Conservation (phyloP, 2,888 invertebrate species). For the Luperina nickerlii region DNA sequence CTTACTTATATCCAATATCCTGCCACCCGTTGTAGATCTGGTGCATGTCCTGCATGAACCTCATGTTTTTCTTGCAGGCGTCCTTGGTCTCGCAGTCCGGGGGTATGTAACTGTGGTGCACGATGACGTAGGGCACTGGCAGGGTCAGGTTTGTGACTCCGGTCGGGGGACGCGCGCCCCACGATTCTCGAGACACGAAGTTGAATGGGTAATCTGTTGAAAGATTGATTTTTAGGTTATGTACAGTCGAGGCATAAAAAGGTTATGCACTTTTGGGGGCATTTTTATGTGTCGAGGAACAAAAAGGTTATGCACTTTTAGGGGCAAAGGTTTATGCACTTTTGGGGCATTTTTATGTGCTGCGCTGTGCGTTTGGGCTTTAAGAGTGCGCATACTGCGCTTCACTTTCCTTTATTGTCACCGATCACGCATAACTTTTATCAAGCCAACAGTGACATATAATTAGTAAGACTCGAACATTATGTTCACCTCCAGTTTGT, state of each 20-base stretch:
- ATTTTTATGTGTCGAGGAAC: background rate
- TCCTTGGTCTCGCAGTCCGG: slow-evolving; percentile 88
- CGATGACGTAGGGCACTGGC: slow-evolving; percentile 92
- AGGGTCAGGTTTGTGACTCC: slow-evolving; percentile 82
- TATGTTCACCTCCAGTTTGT: background rate
- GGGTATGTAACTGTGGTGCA: slow-evolving; percentile 92
- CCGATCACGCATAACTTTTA: background rate
- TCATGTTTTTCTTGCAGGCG: slow-evolving; percentile 91
- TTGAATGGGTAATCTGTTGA: slow-evolving; percentile 49
- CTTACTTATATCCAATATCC: slow-evolving; percentile 92
- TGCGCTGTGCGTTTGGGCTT: background rate
- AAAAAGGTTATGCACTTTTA: background rate
- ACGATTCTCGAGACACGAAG: slow-evolving; percentile 38
- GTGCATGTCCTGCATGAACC: slow-evolving; percentile 92
- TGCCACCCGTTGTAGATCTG: slow-evolving; percentile 91
- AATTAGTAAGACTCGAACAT: background rate
- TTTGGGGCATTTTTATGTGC: background rate
- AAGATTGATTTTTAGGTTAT: background rate
- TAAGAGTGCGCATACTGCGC: background rate
- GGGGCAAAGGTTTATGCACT: background rate
- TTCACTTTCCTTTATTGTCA: background rate
- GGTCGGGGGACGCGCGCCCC: slow-evolving; percentile 51
- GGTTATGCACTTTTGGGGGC: background rate
- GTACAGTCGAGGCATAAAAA: background rate
- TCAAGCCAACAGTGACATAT: background rate